Conservation (phyloP, 2,888 invertebrate species). For the Drosophila mulleri region DNA sequence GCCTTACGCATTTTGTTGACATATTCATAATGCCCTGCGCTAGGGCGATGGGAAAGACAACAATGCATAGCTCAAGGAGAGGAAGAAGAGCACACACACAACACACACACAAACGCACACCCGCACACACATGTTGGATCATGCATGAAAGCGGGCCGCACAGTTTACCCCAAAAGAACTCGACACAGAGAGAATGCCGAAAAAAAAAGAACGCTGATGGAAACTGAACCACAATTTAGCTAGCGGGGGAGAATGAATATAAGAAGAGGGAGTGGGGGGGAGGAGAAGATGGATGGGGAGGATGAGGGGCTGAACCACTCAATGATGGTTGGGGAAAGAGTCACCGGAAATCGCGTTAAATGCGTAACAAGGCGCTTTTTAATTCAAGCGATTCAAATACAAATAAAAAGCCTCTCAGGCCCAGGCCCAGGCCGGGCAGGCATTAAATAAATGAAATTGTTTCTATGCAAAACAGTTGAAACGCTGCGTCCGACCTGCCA, state of each 20-base stretch:
- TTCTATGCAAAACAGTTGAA: conserved; percentile 71
- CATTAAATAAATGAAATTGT: conserved; percentile 78
- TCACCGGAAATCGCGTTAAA: conserved; percentile 75
- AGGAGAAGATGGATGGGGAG: not conserved
- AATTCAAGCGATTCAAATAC: conserved; percentile 74
- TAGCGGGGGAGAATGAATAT: not conserved
- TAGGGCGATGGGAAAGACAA: conserved; percentile 17
- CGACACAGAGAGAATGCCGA: conserved; percentile 11
- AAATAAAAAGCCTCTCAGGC: conserved; percentile 49
- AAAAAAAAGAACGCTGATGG: conserved; percentile 28
- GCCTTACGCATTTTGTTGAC: conserved; percentile 6
- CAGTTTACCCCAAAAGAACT: conserved; percentile 41
- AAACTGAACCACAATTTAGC: conserved; percentile 21
- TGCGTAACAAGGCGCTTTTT: conserved; percentile 79
- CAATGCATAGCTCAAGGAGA: not conserved
- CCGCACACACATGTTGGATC: conserved; percentile 75
- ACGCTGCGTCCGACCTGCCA: conserved; percentile 44
- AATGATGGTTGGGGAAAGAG: conserved; percentile 16
- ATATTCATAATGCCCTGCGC: conserved; percentile 1
- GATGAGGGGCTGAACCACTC: not conserved
- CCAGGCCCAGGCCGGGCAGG: not conserved
- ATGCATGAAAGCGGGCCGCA: conserved; percentile 68
- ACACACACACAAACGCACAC: conserved; percentile 15
- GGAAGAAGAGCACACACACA: conserved; percentile 21
- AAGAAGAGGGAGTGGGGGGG: not conserved